Percentiles rank a stretch among this genome's conserved stretches.
phyloP scores from a whole-genome alignment of 2,888 invertebrate species.

The Tenthredo notha region DNA sequence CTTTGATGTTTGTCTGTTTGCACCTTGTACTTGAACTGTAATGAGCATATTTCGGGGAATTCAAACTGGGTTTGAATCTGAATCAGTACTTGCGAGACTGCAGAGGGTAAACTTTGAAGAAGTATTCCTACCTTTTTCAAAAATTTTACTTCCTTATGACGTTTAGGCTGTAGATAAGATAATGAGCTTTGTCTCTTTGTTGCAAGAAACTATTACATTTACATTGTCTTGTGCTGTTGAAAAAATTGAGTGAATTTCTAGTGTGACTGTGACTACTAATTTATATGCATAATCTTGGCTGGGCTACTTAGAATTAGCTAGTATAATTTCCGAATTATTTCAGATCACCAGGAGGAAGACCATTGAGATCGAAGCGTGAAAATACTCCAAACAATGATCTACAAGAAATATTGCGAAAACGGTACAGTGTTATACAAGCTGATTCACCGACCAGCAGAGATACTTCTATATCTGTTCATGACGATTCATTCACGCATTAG shows the following conservation, averaged over 20 bases:
- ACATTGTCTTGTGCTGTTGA: not conserved
- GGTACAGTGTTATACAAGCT: constrained; percentile 72
- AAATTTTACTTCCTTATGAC: not conserved
- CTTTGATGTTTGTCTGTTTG: not conserved
- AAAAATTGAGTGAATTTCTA: constrained; percentile 34
- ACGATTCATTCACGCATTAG: constrained; percentile 67
- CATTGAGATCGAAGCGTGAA: constrained; percentile 71
- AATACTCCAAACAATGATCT: constrained; percentile 76
- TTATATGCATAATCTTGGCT: not conserved
- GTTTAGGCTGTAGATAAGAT: not conserved
- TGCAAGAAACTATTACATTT: not conserved
- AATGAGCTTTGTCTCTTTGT: not conserved
- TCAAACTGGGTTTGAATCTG: too few species aligned
- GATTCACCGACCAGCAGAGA: constrained; percentile 71
- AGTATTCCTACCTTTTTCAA: not conserved
- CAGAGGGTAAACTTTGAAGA: not conserved
- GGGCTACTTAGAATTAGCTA: not conserved
- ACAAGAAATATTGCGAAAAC: constrained; percentile 74
- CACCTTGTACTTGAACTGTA: not conserved
- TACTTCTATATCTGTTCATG: constrained; percentile 69
- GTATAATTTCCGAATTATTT: constrained; percentile 48
- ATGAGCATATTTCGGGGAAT: too few species aligned
- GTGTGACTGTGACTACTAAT: not conserved
- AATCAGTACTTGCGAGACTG: not conserved
- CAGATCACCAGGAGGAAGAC: constrained; percentile 75